phyloP scores from a whole-genome alignment of 64 coral and sea anemone genomes.

The Acropora tenuis region DNA sequence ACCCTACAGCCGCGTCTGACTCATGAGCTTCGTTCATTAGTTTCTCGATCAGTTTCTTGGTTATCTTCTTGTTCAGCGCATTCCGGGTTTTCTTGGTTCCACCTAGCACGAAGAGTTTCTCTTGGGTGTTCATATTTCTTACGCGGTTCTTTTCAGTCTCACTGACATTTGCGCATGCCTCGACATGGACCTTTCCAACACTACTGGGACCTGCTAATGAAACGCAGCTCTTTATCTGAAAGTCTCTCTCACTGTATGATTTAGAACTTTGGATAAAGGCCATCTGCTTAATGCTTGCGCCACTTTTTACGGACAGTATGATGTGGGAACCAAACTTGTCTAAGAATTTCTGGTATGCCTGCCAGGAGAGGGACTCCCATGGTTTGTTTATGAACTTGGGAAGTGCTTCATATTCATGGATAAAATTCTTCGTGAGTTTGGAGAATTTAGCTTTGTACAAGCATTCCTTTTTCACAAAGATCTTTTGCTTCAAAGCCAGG shows the following conservation, averaged over 20 bases:
- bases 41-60: constrained; percentile 34
- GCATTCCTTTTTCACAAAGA: constrained; percentile 24
- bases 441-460: background rate
- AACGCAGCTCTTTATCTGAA: constrained; percentile 40
- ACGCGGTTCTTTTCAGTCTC: constrained; percentile 20
- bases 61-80: background rate
- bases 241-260: constrained; percentile 53
- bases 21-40: constrained; percentile 55
- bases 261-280: constrained; percentile 25
- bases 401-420: constrained; percentile 26
- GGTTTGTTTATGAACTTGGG: constrained; percentile 15
- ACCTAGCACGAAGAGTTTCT: constrained; percentile 44
- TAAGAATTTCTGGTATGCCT: constrained; percentile 42
- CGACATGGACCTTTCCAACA: constrained; percentile 30
- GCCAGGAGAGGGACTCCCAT: constrained; percentile 52
- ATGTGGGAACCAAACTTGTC: constrained; percentile 60
- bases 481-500: constrained; percentile 14
- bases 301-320: constrained; percentile 36
- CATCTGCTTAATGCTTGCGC: background rate
- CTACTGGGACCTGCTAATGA: constrained; percentile 1
- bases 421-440: background rate
- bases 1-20: background rate
- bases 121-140: background rate
- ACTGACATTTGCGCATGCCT: constrained; percentile 31
- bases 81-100: constrained; percentile 35